These are phyloP conservation scores for Porites divaricata DNA, from an alignment of 92 coral and sea anemone genomes.

Conservation along the genomic window DNA sequence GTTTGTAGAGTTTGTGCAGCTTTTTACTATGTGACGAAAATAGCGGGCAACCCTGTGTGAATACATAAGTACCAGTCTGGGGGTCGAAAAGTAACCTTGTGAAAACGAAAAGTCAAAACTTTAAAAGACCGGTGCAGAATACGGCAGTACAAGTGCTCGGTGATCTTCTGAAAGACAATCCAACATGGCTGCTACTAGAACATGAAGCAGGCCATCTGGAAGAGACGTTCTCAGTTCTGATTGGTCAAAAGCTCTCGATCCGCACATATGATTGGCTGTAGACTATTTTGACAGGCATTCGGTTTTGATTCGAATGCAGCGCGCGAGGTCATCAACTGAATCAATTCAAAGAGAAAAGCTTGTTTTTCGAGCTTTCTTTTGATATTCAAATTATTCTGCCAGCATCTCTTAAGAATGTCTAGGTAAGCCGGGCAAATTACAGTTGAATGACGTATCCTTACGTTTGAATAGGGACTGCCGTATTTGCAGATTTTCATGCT, in stretches of 20 bases:
- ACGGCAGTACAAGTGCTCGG: too few species aligned
- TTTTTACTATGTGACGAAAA: too few species aligned
- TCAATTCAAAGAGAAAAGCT: not conserved
- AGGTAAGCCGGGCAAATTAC: conserved; percentile 25
- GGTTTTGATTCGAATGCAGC: conserved; percentile 38
- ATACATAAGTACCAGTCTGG: too few species aligned
- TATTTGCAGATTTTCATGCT: conserved; percentile 30
- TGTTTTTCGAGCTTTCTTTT: conserved; percentile 23
- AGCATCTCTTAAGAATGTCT: conserved; percentile 42
- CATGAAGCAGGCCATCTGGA: not conserved
- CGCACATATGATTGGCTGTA: conserved; percentile 19
- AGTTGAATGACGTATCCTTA: conserved; percentile 40
- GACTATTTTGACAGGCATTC: conserved; percentile 25
- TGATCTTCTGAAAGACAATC: not conserved
- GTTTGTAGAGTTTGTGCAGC: too few species aligned
- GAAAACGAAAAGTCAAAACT: too few species aligned
- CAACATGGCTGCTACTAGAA: not conserved
- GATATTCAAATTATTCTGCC: conserved; percentile 34
- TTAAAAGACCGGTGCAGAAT: too few species aligned
- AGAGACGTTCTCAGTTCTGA: not conserved
- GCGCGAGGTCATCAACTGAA: conserved; percentile 32
- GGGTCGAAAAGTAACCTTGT: too few species aligned
- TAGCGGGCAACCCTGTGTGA: too few species aligned
- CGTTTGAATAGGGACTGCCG: conserved; percentile 9
- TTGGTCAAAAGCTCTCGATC: not conserved